These are phyloP conservation scores for Lasioglossum oenotherae DNA, from an alignment of 2,888 invertebrate species.

Conservation along the genomic window DNA sequence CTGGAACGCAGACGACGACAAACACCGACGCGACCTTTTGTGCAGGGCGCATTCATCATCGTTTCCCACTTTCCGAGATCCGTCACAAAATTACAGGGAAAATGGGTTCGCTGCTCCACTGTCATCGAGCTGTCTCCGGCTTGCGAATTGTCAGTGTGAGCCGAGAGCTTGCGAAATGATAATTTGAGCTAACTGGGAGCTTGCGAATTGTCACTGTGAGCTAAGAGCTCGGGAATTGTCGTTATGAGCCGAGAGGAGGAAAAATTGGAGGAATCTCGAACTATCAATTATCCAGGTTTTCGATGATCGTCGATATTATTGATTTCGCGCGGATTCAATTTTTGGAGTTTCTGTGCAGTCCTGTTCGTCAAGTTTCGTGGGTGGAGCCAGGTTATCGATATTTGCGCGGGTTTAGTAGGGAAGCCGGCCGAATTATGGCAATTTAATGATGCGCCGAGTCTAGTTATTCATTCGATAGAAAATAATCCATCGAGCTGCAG, in stretches of 20 bases:
- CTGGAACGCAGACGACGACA: not conserved
- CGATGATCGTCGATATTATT: not conserved
- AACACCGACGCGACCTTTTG: conserved; percentile 43
- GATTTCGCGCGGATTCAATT: not conserved
- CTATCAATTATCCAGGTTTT: not conserved
- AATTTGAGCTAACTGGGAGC: not conserved
- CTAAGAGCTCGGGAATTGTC: not conserved
- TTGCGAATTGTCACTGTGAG: no score
- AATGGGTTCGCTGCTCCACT: conserved; percentile 64
- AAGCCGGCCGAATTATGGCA: conserved; percentile 47
- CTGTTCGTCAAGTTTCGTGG: not conserved
- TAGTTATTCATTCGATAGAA: conserved; percentile 62
- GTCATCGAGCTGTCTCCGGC: conserved; percentile 60
- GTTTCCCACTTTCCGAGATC: conserved; percentile 30
- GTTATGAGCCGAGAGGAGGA: not conserved
- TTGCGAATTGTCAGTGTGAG: conserved; percentile 53
- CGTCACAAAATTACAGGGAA: conserved; percentile 61
- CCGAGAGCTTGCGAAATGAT: not conserved
- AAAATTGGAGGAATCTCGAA: not conserved
- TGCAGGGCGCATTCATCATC: conserved; percentile 39
- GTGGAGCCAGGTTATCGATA: conserved; percentile 5
- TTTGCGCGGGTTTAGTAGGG: conserved; percentile 16
- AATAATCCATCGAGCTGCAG: conserved; percentile 64
- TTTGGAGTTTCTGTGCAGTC: not conserved
- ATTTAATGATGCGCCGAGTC: conserved; percentile 59